Base-by-base conservation (phyloP, 2,113 vertebrate species). In the Notarius quadriscutis region DNA sequence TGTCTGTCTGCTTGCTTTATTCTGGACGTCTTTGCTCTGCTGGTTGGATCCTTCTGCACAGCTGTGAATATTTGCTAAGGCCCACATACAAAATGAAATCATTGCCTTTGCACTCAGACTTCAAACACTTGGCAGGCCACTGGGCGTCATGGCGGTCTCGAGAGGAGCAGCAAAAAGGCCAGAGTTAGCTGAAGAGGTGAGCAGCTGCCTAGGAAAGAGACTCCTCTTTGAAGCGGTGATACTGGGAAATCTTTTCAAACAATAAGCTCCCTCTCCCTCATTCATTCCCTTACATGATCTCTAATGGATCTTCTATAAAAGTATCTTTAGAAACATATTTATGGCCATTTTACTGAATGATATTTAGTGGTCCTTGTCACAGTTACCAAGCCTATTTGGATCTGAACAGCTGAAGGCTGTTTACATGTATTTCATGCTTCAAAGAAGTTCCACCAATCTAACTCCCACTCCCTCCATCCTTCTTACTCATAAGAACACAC, bases 121-220 rank as follows among this genome's bases (percentile, higher is more conserved):
- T 93, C 92, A 93, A 92, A 91, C 86, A 41, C 81, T 85, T 91
- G 86, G 86, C 91, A 91, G 86, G 22, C 86, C 83, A 74, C 82
- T 84, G 79, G 90, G 90, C 60, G 51, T 89, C 85, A 82, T 2
- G 41, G 72, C 58, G 88, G 89, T 90, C 86, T 89, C 57, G 20
- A 85, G 50, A 91, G 83, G 82, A 87, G 84, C 79, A 87, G 65
- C 84, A 91, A 86, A 92, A 84, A 87, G 88, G 92, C 58, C 87
- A 90, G 87, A 92, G 90, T 60, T 15, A 63, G 81, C 58, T 69
- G 88, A 92, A 91, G 89, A 90, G 91, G 60, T 93, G 93, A 94
- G 92, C 95, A 94, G 95, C 96, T 95, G 95, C 94, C 94, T 94
- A 41, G 93, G 95, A 94, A 93, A 94, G 95, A 93, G 95, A 82